Evolutionary conservation across 2,113 vertebrate genomes (phyloP).

Genomic region (Nycticorax nycticorax): DNA sequence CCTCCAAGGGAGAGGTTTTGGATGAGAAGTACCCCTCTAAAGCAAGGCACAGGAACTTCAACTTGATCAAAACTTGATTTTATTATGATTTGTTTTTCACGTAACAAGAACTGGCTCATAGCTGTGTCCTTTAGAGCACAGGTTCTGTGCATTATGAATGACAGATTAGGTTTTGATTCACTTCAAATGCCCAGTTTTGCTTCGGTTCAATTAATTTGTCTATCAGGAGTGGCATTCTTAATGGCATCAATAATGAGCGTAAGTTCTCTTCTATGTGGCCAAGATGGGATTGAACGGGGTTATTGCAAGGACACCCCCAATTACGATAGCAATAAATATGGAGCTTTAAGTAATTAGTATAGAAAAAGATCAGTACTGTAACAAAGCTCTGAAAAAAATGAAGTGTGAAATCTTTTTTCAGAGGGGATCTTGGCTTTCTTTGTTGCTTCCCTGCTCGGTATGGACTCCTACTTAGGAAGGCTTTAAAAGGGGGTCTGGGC

Average conservation of each 20-base stretch:
- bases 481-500: not conserved
- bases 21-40: not conserved
- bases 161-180: not conserved
- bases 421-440: not conserved
- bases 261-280: not conserved
- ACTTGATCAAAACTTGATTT: not conserved
- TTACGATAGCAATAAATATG: not conserved
- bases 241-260: fast-evolving
- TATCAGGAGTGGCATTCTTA: not conserved
- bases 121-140: not conserved
- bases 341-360: not conserved
- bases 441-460: not conserved
- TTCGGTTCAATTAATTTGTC: not conserved
- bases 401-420: not conserved
- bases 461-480: not conserved
- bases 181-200: not conserved
- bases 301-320: not conserved
- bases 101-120: not conserved
- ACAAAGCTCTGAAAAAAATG: not conserved
- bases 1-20: not conserved
- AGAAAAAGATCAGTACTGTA: not conserved
- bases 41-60: not conserved
- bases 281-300: not conserved
- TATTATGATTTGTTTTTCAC: not conserved
- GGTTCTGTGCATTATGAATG: not conserved